Evolutionary conservation across 2,888 invertebrate species (phyloP).

Genomic region (Epirrita christyi): DNA sequence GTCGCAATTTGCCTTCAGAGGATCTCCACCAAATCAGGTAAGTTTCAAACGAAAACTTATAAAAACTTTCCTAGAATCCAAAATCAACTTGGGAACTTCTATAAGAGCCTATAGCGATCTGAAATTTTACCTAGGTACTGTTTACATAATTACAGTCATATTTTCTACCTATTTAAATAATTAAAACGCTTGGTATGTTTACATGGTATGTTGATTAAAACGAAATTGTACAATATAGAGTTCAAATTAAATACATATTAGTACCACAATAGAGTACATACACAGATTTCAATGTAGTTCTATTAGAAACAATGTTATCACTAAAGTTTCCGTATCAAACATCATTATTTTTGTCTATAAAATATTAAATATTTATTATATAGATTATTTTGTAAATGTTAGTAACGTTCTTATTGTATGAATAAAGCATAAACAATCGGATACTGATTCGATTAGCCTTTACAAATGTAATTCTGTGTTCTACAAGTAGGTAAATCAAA

Average conservation of each 20-base stretch:
- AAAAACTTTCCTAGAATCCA: slow-evolving; percentile 12
- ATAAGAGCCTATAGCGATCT: slow-evolving; percentile 53
- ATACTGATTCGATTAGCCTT: slow-evolving; percentile 18
- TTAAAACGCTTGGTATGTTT: slow-evolving; percentile 30
- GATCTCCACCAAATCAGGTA: slow-evolving; percentile 83
- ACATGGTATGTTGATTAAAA: slow-evolving; percentile 12
- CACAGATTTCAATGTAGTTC: background rate
- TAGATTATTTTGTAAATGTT: background rate
- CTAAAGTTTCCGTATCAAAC: slow-evolving; percentile 15
- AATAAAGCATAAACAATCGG: slow-evolving; percentile 20
- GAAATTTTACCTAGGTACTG: slow-evolving; percentile 13
- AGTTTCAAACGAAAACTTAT: slow-evolving; percentile 37
- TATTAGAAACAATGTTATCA: slow-evolving; percentile 21
- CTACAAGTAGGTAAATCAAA: background rate
- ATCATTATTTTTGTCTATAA: slow-evolving; percentile 10
- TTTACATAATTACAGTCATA: slow-evolving; percentile 12
- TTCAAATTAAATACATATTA: too few species aligned
- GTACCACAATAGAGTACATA: background rate
- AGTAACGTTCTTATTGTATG: slow-evolving; percentile 11
- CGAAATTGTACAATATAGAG: background rate
- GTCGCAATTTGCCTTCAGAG: slow-evolving; percentile 82
- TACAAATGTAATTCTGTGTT: slow-evolving; percentile 8
- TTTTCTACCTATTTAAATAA: slow-evolving; percentile 10
- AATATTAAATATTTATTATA: slow-evolving; percentile 1
- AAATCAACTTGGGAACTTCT: slow-evolving; percentile 32